These are phyloP conservation scores for Hyles lineata DNA, from an alignment of 2,888 invertebrate species.

Conservation along the genomic window DNA sequence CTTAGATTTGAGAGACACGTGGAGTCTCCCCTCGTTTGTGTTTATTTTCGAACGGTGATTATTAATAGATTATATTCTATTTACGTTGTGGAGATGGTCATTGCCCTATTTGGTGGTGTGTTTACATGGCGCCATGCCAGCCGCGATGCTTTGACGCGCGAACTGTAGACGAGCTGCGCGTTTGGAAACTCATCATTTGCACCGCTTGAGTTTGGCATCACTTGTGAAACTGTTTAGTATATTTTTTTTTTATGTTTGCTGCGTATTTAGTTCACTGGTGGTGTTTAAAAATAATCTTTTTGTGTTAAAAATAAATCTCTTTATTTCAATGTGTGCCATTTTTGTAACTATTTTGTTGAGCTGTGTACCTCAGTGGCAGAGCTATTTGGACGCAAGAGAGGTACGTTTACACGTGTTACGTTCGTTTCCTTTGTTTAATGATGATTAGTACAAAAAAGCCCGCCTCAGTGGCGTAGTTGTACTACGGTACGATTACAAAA, in stretches of 20 bases:
- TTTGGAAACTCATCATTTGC: conserved; percentile 26
- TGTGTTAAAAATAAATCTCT: conserved; percentile 17
- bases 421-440: background rate
- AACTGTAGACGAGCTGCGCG: conserved; percentile 32
- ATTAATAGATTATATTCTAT: conserved; percentile 78
- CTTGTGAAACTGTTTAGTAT: conserved; percentile 18
- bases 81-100: conserved; percentile 75
- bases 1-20: conserved; percentile 67
- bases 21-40: conserved; percentile 68
- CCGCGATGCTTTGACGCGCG: conserved; percentile 52
- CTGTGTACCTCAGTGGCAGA: conserved; percentile 18
- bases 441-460: background rate
- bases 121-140: conserved; percentile 78
- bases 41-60: conserved; percentile 71
- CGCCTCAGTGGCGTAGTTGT: too few relatives aligned
- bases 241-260: conserved; percentile 12
- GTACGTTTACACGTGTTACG: background rate
- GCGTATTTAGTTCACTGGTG: conserved; percentile 22
- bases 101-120: conserved; percentile 82
- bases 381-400: background rate
- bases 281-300: conserved; percentile 22
- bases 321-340: conserved; percentile 24
- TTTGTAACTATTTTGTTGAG: conserved; percentile 12
- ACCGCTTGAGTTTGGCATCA: conserved; percentile 25
- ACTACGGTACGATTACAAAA: too few relatives aligned